phyloP scores from a whole-genome alignment of 2,797 vertebrate species.

The Dryobates pubescens region DNA sequence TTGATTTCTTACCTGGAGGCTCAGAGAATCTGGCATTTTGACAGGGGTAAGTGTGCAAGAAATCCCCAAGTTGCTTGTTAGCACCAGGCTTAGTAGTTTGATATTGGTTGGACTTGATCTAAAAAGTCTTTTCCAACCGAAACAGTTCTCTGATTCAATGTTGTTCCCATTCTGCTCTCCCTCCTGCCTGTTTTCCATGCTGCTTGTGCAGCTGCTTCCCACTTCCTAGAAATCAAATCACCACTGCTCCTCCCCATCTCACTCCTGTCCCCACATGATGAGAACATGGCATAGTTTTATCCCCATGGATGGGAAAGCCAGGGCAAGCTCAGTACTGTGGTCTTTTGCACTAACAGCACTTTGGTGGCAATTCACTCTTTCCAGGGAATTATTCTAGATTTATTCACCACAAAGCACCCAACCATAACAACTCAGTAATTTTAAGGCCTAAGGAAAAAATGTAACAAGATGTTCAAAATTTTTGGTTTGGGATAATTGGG shows the following conservation, averaged over 20 bases:
- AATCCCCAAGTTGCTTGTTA: rapidly evolving
- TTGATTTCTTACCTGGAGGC: background rate
- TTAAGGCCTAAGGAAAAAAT: conserved; percentile 70
- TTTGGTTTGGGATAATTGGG: conserved; percentile 68
- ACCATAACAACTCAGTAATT: conserved; percentile 72
- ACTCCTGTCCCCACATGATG: background rate
- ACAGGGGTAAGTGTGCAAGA: background rate
- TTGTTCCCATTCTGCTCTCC: background rate
- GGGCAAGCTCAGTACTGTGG: conserved; percentile 24
- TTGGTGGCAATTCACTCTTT: conserved; percentile 60
- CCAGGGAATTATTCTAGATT: conserved; percentile 74
- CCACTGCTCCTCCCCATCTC: background rate
- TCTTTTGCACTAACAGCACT: conserved; percentile 34
- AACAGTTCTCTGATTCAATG: too few species aligned
- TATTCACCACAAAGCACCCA: conserved; percentile 73
- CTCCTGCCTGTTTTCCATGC: background rate
- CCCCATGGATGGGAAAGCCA: background rate
- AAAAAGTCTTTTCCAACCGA: too few species aligned
- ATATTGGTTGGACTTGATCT: too few species aligned
- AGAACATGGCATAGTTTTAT: background rate
- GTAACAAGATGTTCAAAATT: conserved; percentile 71
- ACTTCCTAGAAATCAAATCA: conserved; percentile 51
- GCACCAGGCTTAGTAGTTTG: too few species aligned
- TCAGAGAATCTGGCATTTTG: background rate
- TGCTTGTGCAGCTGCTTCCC: background rate